These are phyloP conservation scores for Tetrapedia diversipes DNA, from an alignment of 2,888 invertebrate species.

Conservation along the genomic window DNA sequence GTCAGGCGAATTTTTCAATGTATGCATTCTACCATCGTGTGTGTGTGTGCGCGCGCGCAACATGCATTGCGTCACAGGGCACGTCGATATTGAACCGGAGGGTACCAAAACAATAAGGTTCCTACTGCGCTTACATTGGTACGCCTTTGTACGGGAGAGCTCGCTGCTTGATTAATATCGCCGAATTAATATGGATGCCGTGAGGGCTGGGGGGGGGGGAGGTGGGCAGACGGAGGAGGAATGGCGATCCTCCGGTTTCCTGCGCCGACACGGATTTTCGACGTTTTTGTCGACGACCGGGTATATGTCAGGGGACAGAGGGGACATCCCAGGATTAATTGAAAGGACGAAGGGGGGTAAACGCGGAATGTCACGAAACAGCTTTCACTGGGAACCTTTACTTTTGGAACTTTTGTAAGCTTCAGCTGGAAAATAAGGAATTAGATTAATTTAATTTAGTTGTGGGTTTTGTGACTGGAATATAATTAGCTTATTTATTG, in stretches of 20 bases:
- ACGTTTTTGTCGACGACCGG: not conserved
- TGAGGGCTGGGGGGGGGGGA: not conserved
- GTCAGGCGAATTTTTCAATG: constrained; percentile 50
- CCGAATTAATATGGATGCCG: constrained; percentile 60
- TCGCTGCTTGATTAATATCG: constrained; percentile 71
- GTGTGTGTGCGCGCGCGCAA: constrained; percentile 20
- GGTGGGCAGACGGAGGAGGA: constrained; percentile 3
- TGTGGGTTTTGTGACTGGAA: too few species aligned
- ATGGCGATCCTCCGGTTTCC: constrained; percentile 6
- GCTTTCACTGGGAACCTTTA: too few species aligned
- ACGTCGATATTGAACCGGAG: constrained; percentile 71
- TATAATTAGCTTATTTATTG: too few species aligned
- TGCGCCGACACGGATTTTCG: not conserved
- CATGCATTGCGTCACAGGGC: constrained; percentile 68
- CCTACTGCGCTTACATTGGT: constrained; percentile 53
- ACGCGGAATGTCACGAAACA: too few species aligned
- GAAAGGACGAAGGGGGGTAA: too few species aligned
- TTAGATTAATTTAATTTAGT: too few species aligned
- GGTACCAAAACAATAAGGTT: constrained; percentile 64
- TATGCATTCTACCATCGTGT: constrained; percentile 16
- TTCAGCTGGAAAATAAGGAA: too few species aligned
- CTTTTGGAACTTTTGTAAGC: too few species aligned
- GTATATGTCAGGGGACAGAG: not conserved
- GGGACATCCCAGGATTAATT: too few species aligned
- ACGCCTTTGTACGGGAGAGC: constrained; percentile 60